These are phyloP conservation scores for Pharmacophagus antenor DNA, from an alignment of 2,888 invertebrate genomes.

Conservation along the genomic window DNA sequence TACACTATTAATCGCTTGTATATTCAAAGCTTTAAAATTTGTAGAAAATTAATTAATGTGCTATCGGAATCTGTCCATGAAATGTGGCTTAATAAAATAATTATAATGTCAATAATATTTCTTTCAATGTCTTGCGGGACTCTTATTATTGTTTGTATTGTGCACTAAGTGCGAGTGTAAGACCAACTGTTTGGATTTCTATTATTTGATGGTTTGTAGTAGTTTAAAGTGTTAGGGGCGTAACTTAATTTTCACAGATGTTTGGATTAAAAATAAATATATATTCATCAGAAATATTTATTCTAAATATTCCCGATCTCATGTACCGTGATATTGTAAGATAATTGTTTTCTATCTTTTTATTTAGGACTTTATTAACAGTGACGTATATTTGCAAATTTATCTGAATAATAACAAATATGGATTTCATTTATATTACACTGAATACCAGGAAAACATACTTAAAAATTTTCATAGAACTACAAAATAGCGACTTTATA, in stretches of 20 bases:
- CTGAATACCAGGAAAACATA: too few relatives aligned
- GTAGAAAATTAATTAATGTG: background rate
- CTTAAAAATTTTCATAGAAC: too few relatives aligned
- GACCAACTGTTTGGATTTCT: conserved; percentile 37
- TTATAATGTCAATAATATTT: conserved; percentile 5
- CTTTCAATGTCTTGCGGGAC: conserved; percentile 48
- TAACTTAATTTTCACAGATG: conserved; percentile 1
- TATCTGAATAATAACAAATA: too few relatives aligned
- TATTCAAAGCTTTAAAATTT: background rate
- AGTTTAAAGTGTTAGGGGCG: conserved; percentile 40
- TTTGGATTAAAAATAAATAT: background rate
- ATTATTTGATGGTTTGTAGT: conserved; percentile 40
- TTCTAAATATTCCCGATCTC: too few relatives aligned
- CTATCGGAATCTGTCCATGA: background rate
- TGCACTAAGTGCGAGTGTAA: conserved; percentile 43
- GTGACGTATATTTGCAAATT: too few relatives aligned
- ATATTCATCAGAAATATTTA: too few relatives aligned
- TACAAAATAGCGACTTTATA: too few relatives aligned
- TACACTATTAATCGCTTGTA: background rate
- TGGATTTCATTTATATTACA: too few relatives aligned
- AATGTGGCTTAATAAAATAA: conserved; percentile 2
- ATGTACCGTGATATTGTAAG: too few relatives aligned
- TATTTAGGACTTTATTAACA: too few relatives aligned
- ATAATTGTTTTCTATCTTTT: too few relatives aligned
- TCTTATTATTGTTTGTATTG: conserved; percentile 35